Conservation (phyloP, 2,888 invertebrate species). For the Cabera pusaria region DNA sequence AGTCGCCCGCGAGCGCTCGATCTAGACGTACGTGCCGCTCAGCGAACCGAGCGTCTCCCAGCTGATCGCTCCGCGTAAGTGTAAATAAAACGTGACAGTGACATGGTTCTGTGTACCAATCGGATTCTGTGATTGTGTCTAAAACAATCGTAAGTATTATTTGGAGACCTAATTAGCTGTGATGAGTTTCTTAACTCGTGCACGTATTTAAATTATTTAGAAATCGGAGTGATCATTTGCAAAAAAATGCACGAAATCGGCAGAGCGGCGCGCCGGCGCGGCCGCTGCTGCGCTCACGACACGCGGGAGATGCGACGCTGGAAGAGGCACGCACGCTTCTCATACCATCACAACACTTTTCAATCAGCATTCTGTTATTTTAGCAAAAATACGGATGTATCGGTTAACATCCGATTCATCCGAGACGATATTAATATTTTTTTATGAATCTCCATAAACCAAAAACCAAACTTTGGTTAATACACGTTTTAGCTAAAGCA, state of each 20-base stretch:
- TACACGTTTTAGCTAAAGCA: no score
- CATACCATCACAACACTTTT: no score
- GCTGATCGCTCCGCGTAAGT: slow-evolving; percentile 49
- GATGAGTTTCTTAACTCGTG: slow-evolving; percentile 65
- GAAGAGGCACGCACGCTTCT: slow-evolving; percentile 34
- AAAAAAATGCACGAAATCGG: slow-evolving; percentile 78
- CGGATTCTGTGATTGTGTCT: slow-evolving; percentile 69
- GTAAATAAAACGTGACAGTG: slow-evolving; percentile 70
- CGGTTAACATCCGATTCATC: no score
- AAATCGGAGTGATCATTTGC: slow-evolving; percentile 75
- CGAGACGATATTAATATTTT: no score
- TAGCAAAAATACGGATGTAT: no score
- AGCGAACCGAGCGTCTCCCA: slow-evolving; percentile 31
- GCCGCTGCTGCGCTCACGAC: slow-evolving; percentile 44
- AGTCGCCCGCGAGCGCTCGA: slow-evolving; percentile 57
- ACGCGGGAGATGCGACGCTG: slow-evolving; percentile 37
- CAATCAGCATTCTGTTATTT: no score
- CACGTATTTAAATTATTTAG: slow-evolving; percentile 82
- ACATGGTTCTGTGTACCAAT: slow-evolving; percentile 76
- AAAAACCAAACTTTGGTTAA: no score
- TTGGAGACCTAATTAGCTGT: slow-evolving; percentile 63
- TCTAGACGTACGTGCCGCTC: slow-evolving; percentile 39
- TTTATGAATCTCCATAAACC: no score
- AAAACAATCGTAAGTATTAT: slow-evolving; percentile 62
- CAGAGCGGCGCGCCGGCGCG: slow-evolving; percentile 62